Conservation (phyloP, 2,888 invertebrate genomes). For the Oscheius sp. region DNA sequence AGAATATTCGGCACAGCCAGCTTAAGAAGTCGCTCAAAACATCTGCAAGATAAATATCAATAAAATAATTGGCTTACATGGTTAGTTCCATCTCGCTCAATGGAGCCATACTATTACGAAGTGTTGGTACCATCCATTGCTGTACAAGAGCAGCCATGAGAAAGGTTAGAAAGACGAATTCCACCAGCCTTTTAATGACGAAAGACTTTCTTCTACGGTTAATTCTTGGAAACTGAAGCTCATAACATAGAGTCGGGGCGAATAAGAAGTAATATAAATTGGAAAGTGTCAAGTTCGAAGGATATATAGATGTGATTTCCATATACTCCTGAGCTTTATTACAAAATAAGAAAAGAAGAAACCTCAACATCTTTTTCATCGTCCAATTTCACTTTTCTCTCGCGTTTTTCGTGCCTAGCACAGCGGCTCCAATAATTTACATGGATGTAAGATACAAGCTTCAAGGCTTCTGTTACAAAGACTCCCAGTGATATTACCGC, state of each 20-base stretch:
- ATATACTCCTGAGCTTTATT: conserved; percentile 34
- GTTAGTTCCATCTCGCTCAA: conserved; percentile 76
- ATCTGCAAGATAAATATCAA: background rate
- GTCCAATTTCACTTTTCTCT: conserved; percentile 38
- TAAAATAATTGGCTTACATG: background rate
- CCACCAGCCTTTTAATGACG: conserved; percentile 81
- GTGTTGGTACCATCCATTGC: conserved; percentile 96
- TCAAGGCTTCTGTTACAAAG: conserved; percentile 75
- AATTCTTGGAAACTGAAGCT: conserved; percentile 89
- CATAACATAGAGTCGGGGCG: conserved; percentile 96
- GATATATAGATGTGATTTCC: conserved; percentile 76
- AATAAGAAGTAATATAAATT: conserved; percentile 91
- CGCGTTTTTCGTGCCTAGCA: conserved; percentile 39
- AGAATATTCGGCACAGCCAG: conserved; percentile 94
- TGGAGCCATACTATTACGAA: conserved; percentile 90
- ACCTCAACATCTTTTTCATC: conserved; percentile 36
- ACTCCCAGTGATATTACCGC: conserved; percentile 57
- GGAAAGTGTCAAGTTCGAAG: conserved; percentile 84
- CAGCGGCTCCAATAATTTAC: conserved; percentile 83
- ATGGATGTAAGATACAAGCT: conserved; percentile 92
- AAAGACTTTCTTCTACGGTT: conserved; percentile 83
- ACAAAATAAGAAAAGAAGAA: conserved; percentile 8
- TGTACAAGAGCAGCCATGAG: conserved; percentile 83
- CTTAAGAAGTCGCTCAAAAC: conserved; percentile 89
- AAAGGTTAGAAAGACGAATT: conserved; percentile 73